Conservation (phyloP, 2,888 invertebrate species). For the Dynastes grantii region DNA sequence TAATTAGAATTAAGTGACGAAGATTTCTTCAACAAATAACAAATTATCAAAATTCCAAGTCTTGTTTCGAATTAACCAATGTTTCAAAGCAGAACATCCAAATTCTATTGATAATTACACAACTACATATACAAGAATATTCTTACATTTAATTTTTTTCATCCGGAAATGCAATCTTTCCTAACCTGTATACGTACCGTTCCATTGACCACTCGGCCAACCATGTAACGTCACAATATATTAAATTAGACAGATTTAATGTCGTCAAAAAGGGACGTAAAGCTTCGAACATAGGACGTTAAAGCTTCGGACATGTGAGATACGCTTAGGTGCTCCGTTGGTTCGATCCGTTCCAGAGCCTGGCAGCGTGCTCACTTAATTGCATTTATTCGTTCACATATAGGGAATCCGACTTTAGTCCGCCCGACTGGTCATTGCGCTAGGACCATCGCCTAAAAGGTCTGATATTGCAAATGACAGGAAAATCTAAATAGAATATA, state of each 20-base stretch:
- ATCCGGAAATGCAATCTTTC: too few relatives aligned
- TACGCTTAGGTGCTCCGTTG: slow-evolving; percentile 7
- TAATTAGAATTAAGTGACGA: too few relatives aligned
- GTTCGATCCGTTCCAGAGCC: slow-evolving; percentile 8
- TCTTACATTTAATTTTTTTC: too few relatives aligned
- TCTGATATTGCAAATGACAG: not conserved
- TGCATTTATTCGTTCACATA: slow-evolving; percentile 25
- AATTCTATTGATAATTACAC: too few relatives aligned
- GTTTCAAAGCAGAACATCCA: too few relatives aligned
- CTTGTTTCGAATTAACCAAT: too few relatives aligned
- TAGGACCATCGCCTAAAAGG: not conserved
- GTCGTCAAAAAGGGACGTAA: slow-evolving; percentile 28
- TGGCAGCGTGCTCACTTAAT: not conserved
- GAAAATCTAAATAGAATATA: not conserved
- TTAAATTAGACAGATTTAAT: slow-evolving; percentile 35
- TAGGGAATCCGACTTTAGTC: slow-evolving; percentile 15
- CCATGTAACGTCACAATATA: slow-evolving; percentile 28
- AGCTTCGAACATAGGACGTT: slow-evolving; percentile 7
- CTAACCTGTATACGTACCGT: not conserved
- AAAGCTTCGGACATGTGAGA: not conserved
- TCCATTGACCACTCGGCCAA: not conserved
- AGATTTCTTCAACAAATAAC: too few relatives aligned
- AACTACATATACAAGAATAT: too few relatives aligned
- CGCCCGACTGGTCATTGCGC: not conserved
- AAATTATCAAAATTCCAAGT: too few relatives aligned